These are phyloP conservation scores for Blera fallax DNA, from an alignment of 2,888 invertebrate genomes.

Conservation along the genomic window DNA sequence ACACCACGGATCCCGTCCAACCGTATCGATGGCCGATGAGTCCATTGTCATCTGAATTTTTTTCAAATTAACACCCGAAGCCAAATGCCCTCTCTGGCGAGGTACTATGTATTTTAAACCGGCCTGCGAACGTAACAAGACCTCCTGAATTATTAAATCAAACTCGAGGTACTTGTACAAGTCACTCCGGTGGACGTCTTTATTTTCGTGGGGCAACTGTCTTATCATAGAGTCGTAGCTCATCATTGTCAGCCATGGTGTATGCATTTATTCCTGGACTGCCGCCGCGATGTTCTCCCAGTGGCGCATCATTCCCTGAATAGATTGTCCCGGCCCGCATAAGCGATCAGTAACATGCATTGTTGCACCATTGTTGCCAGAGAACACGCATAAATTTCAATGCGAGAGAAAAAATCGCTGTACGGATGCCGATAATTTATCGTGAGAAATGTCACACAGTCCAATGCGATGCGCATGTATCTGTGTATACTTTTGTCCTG, in stretches of 20 bases:
- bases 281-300: not conserved
- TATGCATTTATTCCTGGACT: conserved; percentile 21
- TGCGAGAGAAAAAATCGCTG: conserved; percentile 11
- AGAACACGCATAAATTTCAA: conserved; percentile 68
- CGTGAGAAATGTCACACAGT: conserved; percentile 69
- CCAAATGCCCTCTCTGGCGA: too few species aligned
- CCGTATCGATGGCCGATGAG: conserved; percentile 8
- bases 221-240: conserved; percentile 30
- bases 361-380: conserved; percentile 68
- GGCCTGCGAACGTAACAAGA: not conserved
- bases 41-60: conserved; percentile 19
- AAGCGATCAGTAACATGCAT: conserved; percentile 56
- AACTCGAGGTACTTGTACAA: not conserved
- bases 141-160: conserved; percentile 10
- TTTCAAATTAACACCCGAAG: conserved; percentile 29
- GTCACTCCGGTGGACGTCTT: conserved; percentile 12
- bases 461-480: conserved; percentile 8
- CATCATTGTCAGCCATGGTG: conserved; percentile 27
- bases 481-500: conserved; percentile 20
- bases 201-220: conserved; percentile 7
- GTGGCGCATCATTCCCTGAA: conserved; percentile 26
- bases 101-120: too few species aligned
- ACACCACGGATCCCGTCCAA: not conserved
- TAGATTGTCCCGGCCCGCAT: conserved; percentile 32
- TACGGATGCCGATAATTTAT: conserved; percentile 67